These are phyloP conservation scores for Emydocephalus ijimae DNA, from an alignment of 2,113 vertebrate genomes.

Conservation along the genomic window DNA sequence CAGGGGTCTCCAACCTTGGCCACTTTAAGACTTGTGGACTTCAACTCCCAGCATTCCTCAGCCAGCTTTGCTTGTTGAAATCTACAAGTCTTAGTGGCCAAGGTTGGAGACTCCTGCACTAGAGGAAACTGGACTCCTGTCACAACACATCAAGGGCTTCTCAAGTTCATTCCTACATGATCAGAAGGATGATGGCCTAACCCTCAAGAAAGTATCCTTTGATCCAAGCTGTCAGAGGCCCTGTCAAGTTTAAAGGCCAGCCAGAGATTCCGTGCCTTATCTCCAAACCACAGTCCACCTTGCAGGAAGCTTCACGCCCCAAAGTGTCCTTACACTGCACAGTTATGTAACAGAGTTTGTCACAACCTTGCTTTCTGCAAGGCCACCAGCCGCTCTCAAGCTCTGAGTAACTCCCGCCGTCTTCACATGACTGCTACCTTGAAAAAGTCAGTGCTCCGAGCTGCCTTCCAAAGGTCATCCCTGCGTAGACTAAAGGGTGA, in stretches of 20 bases:
- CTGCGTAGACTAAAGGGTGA: neutral
- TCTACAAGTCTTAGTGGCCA: too few species aligned
- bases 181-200: neutral
- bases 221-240: neutral
- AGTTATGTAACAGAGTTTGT: neutral
- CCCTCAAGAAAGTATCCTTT: neutral
- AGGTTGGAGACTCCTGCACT: neutral
- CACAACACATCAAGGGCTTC: neutral
- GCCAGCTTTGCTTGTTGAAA: too few species aligned
- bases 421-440: neutral
- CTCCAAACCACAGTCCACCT: neutral
- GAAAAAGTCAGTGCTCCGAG: neutral
- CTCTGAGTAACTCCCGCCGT: neutral
- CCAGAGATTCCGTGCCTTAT: neutral
- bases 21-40: too few species aligned
- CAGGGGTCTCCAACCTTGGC: too few species aligned
- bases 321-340: neutral
- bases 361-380: neutral
- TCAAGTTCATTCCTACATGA: neutral
- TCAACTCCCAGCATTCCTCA: too few species aligned
- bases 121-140: neutral
- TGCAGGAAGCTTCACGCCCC: neutral
- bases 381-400: neutral
- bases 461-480: neutral
- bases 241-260: neutral